These are phyloP conservation scores for Onchidella celtica DNA, from an alignment of 2,888 invertebrate species.

Conservation along the genomic window DNA sequence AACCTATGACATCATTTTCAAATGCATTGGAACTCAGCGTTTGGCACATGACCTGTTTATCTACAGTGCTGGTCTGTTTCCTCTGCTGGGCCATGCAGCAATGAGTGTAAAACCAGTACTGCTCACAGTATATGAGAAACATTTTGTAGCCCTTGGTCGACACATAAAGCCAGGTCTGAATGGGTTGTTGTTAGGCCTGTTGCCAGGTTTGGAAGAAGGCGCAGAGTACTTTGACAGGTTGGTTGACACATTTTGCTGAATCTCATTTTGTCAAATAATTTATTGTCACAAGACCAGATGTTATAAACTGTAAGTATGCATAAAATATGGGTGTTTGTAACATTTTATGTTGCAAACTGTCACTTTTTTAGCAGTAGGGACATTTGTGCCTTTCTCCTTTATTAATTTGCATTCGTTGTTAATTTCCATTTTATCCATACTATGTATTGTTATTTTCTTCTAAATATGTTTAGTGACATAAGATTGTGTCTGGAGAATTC, in stretches of 20 bases:
- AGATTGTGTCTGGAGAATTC: too few species aligned
- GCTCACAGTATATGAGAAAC: constrained; percentile 90
- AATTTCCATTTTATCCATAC: neutral
- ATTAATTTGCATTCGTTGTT: neutral
- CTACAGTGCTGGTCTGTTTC: constrained; percentile 90
- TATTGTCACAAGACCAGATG: too few species aligned
- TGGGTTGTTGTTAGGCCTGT: constrained; percentile 92
- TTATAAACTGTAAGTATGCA: too few species aligned
- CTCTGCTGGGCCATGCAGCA: constrained; percentile 92
- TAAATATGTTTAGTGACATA: too few species aligned
- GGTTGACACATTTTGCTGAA: too few species aligned
- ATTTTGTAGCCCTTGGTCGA: constrained; percentile 91
- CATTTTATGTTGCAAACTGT: too few species aligned
- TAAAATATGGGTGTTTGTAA: too few species aligned
- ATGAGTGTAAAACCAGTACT: constrained; percentile 93
- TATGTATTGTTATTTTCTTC: too few species aligned
- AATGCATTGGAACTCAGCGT: constrained; percentile 89
- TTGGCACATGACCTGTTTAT: constrained; percentile 91
- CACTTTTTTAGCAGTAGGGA: too few species aligned
- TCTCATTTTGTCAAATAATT: too few species aligned
- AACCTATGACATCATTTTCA: constrained; percentile 94
- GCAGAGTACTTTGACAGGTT: constrained; percentile 90
- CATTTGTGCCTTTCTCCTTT: too few species aligned
- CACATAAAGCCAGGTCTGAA: constrained; percentile 89
- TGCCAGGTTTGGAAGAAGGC: constrained; percentile 93